phyloP scores from a whole-genome alignment of 2,113 vertebrate genomes.

The Sitta europaea region DNA sequence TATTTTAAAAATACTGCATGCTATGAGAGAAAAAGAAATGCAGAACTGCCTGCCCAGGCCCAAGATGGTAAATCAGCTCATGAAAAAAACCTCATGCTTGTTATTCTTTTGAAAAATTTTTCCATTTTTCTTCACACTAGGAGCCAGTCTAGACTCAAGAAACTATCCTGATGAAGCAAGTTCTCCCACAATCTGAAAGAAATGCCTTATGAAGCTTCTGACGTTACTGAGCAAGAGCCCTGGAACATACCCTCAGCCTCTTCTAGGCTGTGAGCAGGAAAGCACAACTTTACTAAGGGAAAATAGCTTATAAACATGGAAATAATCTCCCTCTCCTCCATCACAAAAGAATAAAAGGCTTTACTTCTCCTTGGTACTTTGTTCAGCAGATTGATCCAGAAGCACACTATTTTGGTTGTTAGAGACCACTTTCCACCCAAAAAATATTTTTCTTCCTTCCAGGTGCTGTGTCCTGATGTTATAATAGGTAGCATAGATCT shows the following conservation, averaged over 20 bases:
- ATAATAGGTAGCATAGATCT: background rate
- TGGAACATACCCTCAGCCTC: background rate
- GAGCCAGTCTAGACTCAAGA: background rate
- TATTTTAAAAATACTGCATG: background rate
- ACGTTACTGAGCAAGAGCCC: background rate
- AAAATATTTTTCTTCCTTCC: background rate
- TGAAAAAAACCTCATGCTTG: background rate
- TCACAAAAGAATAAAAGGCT: background rate
- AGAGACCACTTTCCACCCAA: background rate
- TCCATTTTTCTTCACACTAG: background rate
- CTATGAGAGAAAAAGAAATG: background rate
- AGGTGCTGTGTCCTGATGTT: background rate
- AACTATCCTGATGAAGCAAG: background rate
- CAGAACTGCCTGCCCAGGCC: background rate
- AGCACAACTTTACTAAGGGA: background rate
- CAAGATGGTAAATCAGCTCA: background rate
- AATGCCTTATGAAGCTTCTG: background rate
- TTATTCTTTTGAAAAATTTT: background rate
- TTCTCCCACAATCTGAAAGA: background rate
- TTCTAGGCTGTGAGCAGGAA: background rate
- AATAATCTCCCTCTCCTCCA: background rate
- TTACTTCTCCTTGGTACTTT: background rate
- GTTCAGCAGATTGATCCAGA: background rate
- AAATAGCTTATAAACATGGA: background rate
- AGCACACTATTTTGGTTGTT: background rate